Conservation (phyloP, 2,797 vertebrate genomes). For the Mus caroli region DNA sequence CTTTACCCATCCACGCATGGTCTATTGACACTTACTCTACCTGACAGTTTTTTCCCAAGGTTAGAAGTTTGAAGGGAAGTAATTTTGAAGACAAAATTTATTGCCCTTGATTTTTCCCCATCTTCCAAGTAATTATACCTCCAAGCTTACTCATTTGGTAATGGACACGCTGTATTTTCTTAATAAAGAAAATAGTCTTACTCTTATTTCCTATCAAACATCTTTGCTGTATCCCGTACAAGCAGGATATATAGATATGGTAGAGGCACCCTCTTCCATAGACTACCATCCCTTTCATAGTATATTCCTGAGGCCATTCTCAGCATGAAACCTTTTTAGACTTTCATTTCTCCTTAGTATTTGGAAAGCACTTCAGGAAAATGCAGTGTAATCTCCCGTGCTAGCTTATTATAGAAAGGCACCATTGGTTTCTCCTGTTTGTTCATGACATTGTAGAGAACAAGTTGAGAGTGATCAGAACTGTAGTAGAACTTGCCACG, state of each 20-base stretch:
- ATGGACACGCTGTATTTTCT: slow-evolving; percentile 18
- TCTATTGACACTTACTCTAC: slow-evolving; percentile 39
- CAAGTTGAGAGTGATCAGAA: slow-evolving; percentile 16
- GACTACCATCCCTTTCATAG: neutral
- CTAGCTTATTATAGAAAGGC: neutral
- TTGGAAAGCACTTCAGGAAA: slow-evolving; percentile 24
- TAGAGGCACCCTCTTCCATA: neutral
- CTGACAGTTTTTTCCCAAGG: slow-evolving; percentile 21
- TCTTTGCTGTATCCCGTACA: neutral
- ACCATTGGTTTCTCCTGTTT: slow-evolving; percentile 31
- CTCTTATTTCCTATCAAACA: slow-evolving; percentile 29
- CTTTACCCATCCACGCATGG: neutral
- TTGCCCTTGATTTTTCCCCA: neutral
- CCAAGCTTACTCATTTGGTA: slow-evolving; percentile 11
- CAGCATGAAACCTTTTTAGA: neutral
- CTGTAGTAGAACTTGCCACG: neutral
- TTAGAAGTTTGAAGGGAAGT: slow-evolving; percentile 53
- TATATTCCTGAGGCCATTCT: neutral
- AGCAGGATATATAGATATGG: neutral
- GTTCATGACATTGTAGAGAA: slow-evolving; percentile 23
- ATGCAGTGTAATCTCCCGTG: neutral
- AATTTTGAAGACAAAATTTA: slow-evolving; percentile 39
- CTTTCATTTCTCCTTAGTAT: neutral
- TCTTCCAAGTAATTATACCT: slow-evolving; percentile 21
- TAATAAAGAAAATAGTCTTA: neutral